phyloP scores from a whole-genome alignment of 2,888 invertebrate genomes.

The Phaedon cochleariae region DNA sequence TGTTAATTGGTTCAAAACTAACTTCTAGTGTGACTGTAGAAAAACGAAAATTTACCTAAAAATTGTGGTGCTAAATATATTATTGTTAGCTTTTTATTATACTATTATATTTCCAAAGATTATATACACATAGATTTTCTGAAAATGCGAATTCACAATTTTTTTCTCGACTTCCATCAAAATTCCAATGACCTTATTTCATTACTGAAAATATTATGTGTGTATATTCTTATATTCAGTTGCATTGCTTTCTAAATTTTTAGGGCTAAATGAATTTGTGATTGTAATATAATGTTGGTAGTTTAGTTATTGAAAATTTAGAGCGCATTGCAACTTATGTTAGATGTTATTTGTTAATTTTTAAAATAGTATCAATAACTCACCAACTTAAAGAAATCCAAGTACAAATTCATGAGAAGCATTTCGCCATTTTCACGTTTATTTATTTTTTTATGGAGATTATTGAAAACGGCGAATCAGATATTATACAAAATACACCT shows the following conservation, averaged over 20 bases:
- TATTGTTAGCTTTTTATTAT: conserved; percentile 32
- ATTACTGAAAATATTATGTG: too few species aligned
- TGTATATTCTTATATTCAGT: conserved; percentile 13
- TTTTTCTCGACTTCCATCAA: not conserved
- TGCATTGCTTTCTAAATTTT: conserved; percentile 24
- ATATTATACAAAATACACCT: conserved; percentile 29
- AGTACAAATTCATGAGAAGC: conserved; percentile 32
- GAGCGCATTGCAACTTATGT: conserved; percentile 14
- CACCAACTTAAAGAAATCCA: conserved; percentile 30
- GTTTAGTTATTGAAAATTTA: conserved; percentile 29
- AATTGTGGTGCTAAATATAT: conserved; percentile 39
- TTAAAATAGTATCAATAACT: conserved; percentile 28
- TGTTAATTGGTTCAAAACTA: not conserved
- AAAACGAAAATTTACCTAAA: conserved; percentile 27
- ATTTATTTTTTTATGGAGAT: conserved; percentile 21
- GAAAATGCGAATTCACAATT: too few species aligned
- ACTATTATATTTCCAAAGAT: conserved; percentile 13
- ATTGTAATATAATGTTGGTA: conserved; percentile 42
- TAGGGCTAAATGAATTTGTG: conserved; percentile 36
- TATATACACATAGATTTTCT: conserved; percentile 6
- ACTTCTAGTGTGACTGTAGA: conserved; percentile 6
- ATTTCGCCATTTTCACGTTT: conserved; percentile 22
- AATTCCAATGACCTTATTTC: too few species aligned
- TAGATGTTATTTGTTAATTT: conserved; percentile 36
- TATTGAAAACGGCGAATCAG: conserved; percentile 24